These are phyloP conservation scores for Potamarius usumacintae DNA, from an alignment of 2,113 vertebrate genomes.

Conservation along the genomic window DNA sequence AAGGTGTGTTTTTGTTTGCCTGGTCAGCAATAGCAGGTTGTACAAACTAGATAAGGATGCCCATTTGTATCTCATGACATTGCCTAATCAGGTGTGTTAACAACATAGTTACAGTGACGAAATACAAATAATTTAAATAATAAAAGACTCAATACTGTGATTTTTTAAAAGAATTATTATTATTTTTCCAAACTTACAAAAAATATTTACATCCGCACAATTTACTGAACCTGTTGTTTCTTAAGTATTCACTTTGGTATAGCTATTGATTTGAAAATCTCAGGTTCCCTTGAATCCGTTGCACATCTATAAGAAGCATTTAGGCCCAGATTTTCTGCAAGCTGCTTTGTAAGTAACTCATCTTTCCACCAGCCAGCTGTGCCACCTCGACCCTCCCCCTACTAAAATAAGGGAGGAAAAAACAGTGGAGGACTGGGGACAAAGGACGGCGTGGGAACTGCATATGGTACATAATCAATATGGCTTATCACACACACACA, in stretches of 20 bases:
- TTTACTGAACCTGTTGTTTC: background rate
- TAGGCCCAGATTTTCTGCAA: constrained; percentile 2
- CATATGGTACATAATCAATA: constrained; percentile 66
- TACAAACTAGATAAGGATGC: background rate
- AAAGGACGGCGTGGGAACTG: constrained; percentile 56
- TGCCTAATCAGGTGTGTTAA: background rate
- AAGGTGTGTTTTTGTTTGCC: background rate
- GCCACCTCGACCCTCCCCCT: constrained; percentile 38
- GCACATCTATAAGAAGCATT: constrained; percentile 1
- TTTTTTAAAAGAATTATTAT: background rate
- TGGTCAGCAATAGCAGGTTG: background rate
- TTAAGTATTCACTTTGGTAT: background rate
- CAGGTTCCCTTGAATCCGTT: background rate
- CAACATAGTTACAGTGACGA: background rate
- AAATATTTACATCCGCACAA: background rate
- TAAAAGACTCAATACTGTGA: background rate
- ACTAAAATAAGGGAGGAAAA: constrained; percentile 34
- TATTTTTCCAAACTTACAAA: background rate
- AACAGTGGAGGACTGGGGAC: constrained; percentile 36
- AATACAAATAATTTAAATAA: background rate
- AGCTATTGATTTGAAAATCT: background rate
- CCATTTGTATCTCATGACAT: background rate
- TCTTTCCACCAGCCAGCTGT: constrained; percentile 53
- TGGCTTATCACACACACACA: constrained; percentile 63
- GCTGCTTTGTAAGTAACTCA: constrained; percentile 44